Percentiles rank a stretch among this genome's conserved stretches.
Evolutionary conservation across 2,888 invertebrate species (phyloP).

Genomic region (Netelia fuscicornis): DNA sequence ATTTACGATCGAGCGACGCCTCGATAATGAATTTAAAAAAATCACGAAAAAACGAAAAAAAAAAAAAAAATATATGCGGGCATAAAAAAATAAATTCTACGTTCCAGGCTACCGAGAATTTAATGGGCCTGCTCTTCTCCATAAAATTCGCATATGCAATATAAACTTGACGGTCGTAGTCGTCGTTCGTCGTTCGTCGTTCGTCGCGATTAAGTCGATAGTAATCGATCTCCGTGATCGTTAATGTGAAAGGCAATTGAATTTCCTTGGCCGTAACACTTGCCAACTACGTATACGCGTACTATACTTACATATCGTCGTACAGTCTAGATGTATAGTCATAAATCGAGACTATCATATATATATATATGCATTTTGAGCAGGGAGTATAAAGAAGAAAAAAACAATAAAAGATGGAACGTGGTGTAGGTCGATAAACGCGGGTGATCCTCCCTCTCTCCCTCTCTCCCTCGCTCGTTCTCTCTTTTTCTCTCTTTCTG

Average conservation of each 20-base stretch:
- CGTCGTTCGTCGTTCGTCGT: conserved; percentile 40
- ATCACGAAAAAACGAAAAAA: background rate
- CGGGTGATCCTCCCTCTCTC: conserved; percentile 57
- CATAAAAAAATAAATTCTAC: conserved; percentile 17
- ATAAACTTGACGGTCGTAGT: conserved; percentile 54
- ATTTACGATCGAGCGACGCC: conserved; percentile 38
- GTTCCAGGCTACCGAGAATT: conserved; percentile 27
- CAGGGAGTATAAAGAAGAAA: conserved; percentile 15
- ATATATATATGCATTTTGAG: background rate
- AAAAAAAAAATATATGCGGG: background rate
- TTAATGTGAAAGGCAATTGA: conserved; percentile 60
- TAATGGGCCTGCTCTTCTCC: conserved; percentile 30
- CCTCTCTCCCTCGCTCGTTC: conserved; percentile 19
- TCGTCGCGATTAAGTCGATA: conserved; percentile 41
- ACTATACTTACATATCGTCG: background rate
- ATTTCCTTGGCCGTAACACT: conserved; percentile 35
- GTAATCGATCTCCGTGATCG: conserved; percentile 58
- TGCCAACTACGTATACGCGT: background rate
- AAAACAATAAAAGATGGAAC: conserved; percentile 41
- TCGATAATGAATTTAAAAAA: conserved; percentile 1
- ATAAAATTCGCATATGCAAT: conserved; percentile 54
- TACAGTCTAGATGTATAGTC: background rate
- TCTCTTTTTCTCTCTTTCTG: conserved; percentile 4
- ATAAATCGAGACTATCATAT: conserved; percentile 24
- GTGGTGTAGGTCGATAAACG: conserved; percentile 64